phyloP scores from a whole-genome alignment of 2,888 invertebrate species.

The Mesoligia furuncula region DNA sequence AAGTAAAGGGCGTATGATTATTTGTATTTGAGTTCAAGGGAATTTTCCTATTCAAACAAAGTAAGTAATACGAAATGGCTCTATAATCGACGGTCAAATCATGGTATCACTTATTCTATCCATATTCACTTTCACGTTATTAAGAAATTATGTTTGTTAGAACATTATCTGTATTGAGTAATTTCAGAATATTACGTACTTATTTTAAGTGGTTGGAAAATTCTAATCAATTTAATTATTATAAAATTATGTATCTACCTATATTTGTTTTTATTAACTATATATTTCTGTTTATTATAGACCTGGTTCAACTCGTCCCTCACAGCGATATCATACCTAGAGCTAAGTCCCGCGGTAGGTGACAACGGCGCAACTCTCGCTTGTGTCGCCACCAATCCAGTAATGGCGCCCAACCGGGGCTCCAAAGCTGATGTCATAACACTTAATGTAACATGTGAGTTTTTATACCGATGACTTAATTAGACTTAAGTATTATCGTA shows the following conservation, averaged over 20 bases:
- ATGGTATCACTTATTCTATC: constrained; percentile 15
- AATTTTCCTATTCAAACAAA: constrained; percentile 34
- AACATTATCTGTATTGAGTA: background rate
- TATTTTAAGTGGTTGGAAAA: constrained; percentile 20
- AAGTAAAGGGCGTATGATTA: constrained; percentile 9
- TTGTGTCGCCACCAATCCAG: constrained; percentile 86
- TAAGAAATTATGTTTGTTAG: constrained; percentile 48
- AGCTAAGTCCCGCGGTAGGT: constrained; percentile 80
- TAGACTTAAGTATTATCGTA: constrained; percentile 57
- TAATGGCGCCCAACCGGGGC: constrained; percentile 84
- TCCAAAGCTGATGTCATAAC: constrained; percentile 87
- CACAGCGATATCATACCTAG: constrained; percentile 82
- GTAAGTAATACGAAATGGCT: constrained; percentile 28
- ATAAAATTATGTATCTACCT: background rate
- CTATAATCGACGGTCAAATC: constrained; percentile 47
- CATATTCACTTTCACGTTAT: constrained; percentile 32
- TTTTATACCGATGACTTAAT: constrained; percentile 73
- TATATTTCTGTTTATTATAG: constrained; percentile 66
- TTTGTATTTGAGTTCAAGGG: constrained; percentile 13
- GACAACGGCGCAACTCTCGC: constrained; percentile 86
- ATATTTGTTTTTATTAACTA: background rate
- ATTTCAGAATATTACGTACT: constrained; percentile 23
- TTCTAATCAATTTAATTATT: background rate
- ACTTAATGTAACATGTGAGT: constrained; percentile 88
- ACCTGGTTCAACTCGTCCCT: constrained; percentile 80